These are phyloP conservation scores for Xestia ashworthii DNA, from an alignment of 2,888 invertebrate genomes.

Conservation along the genomic window DNA sequence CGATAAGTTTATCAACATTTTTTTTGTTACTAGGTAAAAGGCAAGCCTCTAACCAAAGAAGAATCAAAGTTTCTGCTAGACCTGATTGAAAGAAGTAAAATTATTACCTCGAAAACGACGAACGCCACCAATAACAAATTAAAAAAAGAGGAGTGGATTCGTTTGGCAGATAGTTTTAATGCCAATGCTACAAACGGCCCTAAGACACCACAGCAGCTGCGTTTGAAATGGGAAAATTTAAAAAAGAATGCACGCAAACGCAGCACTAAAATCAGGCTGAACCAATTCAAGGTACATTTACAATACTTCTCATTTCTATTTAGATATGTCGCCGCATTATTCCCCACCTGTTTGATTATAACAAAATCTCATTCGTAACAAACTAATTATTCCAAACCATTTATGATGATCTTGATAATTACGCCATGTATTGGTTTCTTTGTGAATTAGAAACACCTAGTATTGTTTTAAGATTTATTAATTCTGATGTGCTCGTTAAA, in stretches of 20 bases:
- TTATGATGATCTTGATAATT: too few relatives aligned
- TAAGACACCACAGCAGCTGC: conserved; percentile 5
- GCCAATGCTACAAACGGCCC: neutral
- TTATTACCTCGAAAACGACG: neutral
- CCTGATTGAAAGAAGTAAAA: neutral
- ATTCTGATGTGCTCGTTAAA: too few relatives aligned
- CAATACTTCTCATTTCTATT: too few relatives aligned
- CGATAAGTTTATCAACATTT: neutral
- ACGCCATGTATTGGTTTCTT: too few relatives aligned
- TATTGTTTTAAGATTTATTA: too few relatives aligned
- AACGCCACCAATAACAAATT: neutral
- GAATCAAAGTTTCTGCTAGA: conserved; percentile 1
- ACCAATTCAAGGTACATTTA: too few relatives aligned
- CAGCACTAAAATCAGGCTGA: too few relatives aligned
- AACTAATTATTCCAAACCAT: too few relatives aligned
- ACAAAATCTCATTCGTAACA: too few relatives aligned
- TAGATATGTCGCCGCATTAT: too few relatives aligned
- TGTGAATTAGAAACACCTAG: too few relatives aligned
- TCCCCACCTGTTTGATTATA: too few relatives aligned
- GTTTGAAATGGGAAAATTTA: conserved; percentile 4
- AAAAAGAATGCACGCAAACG: conserved; percentile 1
- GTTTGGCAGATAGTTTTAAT: neutral
- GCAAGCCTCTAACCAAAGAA: conserved; percentile 2
- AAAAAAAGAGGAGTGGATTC: neutral
- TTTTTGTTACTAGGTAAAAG: conserved; percentile 1